Evolutionary conservation across 2,113 vertebrate species (phyloP).

Genomic region (Trinectes maculatus): DNA sequence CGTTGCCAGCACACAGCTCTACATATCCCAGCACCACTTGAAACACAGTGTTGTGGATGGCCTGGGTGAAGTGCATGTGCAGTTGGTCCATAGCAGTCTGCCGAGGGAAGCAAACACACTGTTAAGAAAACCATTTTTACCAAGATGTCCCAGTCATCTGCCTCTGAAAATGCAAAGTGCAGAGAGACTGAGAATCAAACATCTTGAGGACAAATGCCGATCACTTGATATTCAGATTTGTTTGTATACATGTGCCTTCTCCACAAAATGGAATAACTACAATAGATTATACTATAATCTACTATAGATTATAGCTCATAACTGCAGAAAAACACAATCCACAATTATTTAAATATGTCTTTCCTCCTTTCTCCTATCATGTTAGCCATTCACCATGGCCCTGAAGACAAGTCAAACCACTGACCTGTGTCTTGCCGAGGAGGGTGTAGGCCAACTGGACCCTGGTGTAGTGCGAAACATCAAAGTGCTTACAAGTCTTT

Average conservation of each 20-base stretch:
- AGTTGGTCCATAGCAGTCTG: conserved; percentile 99
- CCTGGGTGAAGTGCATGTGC: conserved; percentile 99
- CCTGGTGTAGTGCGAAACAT: conserved; percentile 94
- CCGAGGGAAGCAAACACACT: conserved; percentile 23
- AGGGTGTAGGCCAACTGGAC: conserved; percentile 96
- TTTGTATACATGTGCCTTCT: background rate
- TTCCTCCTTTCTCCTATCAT: no score
- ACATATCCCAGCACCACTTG: conserved; percentile 98
- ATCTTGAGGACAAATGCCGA: conserved; percentile 1
- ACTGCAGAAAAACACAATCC: no score
- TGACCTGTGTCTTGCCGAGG: conserved; percentile 98
- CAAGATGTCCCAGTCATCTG: conserved; percentile 26
- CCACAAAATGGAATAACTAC: background rate
- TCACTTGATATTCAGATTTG: conserved; percentile 9
- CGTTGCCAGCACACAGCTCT: conserved; percentile 95
- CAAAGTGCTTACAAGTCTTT: conserved; percentile 99
- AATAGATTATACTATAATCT: no score
- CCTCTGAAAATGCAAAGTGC: conserved; percentile 11
- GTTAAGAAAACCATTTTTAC: conserved; percentile 35
- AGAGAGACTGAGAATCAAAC: conserved; percentile 15
- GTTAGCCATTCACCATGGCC: background rate
- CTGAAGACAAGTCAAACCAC: conserved; percentile 20
- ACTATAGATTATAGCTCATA: no score
- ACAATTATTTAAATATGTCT: no score
- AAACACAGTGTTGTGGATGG: conserved; percentile 98